Percentiles rank a stretch among this genome's conserved stretches.
phyloP scores from a whole-genome alignment of 2,113 vertebrate genomes.

The Ctenomys sociabilis region DNA sequence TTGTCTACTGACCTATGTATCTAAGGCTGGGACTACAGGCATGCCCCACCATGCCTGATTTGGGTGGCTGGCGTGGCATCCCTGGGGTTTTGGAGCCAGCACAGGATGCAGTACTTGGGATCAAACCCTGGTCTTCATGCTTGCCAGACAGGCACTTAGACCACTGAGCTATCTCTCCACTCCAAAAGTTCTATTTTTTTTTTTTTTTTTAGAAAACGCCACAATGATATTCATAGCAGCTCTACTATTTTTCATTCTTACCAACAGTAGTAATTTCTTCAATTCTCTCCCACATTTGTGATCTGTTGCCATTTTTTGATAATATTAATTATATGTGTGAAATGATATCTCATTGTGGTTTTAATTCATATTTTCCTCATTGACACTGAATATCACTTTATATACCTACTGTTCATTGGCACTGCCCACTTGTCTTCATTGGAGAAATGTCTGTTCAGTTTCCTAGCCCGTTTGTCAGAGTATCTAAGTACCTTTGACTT shows the following conservation, averaged over 20 bases:
- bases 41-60: too few relatives aligned
- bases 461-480: not conserved
- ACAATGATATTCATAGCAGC: not conserved
- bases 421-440: not conserved
- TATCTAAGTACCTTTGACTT: slow-evolving; percentile 15
- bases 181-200: not conserved
- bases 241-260: not conserved
- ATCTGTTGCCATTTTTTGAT: not conserved
- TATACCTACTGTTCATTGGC: not conserved
- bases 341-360: not conserved
- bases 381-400: not conserved
- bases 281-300: not conserved
- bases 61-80: too few relatives aligned
- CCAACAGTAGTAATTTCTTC: not conserved
- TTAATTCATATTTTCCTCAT: not conserved
- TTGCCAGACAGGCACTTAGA: too few relatives aligned
- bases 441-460: not conserved
- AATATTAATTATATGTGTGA: not conserved
- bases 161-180: too few relatives aligned
- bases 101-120: too few relatives aligned
- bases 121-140: too few relatives aligned
- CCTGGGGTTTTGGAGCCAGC: too few relatives aligned
- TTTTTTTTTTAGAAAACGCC: fast-evolving
- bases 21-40: not conserved
- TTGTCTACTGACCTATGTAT: slow-evolving; percentile 38